Percentiles rank a stretch among this genome's conserved stretches.
Conservation (phyloP, 2,888 invertebrate genomes). For the Cheilosia vulpina region DNA sequence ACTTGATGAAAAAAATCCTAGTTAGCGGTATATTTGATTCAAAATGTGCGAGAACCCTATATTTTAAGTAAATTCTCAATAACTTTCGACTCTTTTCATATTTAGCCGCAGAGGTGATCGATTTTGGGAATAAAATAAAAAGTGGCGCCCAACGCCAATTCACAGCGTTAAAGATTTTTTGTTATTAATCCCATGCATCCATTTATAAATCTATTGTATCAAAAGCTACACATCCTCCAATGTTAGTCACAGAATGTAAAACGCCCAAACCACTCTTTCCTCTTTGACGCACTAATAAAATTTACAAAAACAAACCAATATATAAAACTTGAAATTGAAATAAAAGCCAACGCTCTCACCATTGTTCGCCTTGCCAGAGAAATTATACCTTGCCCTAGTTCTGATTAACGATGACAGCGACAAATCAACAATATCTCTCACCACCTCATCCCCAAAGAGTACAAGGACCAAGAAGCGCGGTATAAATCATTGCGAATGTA, state of each 20-base stretch:
- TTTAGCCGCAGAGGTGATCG: too few species aligned
- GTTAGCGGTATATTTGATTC: too few species aligned
- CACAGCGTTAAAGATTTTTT: fast-evolving
- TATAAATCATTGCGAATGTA: conserved; percentile 67
- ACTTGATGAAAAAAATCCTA: too few species aligned
- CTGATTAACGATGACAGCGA: conserved; percentile 17
- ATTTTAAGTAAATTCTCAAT: too few species aligned
- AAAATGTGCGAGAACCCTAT: too few species aligned
- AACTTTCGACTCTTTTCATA: too few species aligned
- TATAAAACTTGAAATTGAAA: conserved; percentile 26
- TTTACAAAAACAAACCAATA: neutral
- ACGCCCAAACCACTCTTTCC: neutral
- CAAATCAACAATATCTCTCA: conserved; percentile 34
- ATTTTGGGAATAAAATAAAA: neutral
- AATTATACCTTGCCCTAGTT: conserved; percentile 12
- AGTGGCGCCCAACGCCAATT: neutral
- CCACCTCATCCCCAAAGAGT: conserved; percentile 1
- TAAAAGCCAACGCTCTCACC: conserved; percentile 16
- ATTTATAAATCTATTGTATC: too few species aligned
- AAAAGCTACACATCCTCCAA: neutral
- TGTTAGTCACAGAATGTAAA: neutral
- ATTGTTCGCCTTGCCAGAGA: conserved; percentile 15
- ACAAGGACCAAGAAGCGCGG: neutral
- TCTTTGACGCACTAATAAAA: neutral
- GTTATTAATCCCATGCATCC: too few species aligned